Percentiles rank a stretch among this genome's conserved stretches.
Evolutionary conservation across 2,888 invertebrate genomes (phyloP).

Genomic region (Poecilobothrus nobilitatus): DNA sequence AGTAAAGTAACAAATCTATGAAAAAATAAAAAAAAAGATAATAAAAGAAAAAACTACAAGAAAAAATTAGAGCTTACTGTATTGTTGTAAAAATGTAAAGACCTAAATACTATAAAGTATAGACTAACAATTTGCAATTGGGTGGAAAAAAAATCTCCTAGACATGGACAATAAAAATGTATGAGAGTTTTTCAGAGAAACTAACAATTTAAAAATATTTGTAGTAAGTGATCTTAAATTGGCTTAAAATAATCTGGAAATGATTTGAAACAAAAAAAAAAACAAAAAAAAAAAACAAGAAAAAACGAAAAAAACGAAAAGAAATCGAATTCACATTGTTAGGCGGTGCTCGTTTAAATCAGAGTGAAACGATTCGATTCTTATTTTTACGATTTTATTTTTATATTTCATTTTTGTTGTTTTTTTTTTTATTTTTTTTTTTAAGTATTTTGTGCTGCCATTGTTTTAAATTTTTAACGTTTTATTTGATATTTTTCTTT

Average conservation of each 20-base stretch:
- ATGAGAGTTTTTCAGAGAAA: neutral
- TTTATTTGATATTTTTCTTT: neutral
- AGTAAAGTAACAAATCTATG: too few species aligned
- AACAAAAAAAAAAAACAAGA: neutral
- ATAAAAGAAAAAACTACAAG: too few species aligned
- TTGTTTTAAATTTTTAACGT: neutral
- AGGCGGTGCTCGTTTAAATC: constrained; percentile 3
- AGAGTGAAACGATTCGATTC: neutral
- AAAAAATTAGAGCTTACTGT: too few species aligned
- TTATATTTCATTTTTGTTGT: neutral
- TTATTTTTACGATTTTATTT: neutral
- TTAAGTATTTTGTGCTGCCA: neutral
- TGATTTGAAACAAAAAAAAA: neutral
- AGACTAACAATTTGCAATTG: neutral
- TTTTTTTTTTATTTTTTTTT: neutral
- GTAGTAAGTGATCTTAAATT: neutral
- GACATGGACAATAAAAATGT: neutral
- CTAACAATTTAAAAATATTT: neutral
- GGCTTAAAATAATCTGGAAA: neutral
- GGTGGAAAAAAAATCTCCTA: neutral
- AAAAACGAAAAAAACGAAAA: too few species aligned
- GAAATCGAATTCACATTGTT: neutral
- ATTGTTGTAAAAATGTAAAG: too few species aligned
- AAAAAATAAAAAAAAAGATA: too few species aligned
- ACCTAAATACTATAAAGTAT: too few species aligned